Percentiles rank a stretch among this genome's conserved stretches.
phyloP scores from a whole-genome alignment of 1,140 invertebrate species.

The Megathymus violae region DNA sequence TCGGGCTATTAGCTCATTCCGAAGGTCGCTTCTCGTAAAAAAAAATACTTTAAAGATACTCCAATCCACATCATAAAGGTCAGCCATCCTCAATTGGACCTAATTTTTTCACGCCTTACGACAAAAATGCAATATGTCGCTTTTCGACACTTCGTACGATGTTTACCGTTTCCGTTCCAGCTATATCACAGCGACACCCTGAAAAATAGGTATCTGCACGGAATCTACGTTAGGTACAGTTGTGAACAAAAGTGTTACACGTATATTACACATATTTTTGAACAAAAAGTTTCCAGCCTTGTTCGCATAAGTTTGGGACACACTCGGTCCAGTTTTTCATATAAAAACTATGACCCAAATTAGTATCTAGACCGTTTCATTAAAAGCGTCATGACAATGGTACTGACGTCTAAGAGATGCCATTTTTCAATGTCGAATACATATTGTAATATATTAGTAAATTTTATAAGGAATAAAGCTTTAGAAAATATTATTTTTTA shows the following conservation, averaged over 20 bases:
- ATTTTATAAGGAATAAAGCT: no score
- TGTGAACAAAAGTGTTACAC: neutral
- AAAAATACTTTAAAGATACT: no score
- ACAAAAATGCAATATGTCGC: neutral
- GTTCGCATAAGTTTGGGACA: neutral
- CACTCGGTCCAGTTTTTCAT: constrained; percentile 1
- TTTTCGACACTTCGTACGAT: neutral
- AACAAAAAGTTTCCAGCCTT: constrained; percentile 1
- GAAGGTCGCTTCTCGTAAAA: no score
- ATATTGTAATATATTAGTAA: no score
- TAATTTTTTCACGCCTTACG: neutral
- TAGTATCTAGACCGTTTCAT: neutral
- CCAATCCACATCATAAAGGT: no score
- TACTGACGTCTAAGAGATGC: neutral
- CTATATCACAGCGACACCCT: neutral
- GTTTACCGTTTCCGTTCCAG: neutral
- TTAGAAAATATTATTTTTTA: no score
- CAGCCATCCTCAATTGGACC: neutral
- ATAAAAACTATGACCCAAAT: constrained; percentile 22
- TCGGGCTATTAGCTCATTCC: no score
- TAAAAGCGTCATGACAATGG: constrained; percentile 3
- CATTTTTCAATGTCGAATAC: neutral
- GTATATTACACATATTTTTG: neutral
- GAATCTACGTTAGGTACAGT: neutral
- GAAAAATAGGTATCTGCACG: neutral